Evolutionary conservation across 2,888 invertebrate species (phyloP).

Genomic region (Coremacera marginata): DNA sequence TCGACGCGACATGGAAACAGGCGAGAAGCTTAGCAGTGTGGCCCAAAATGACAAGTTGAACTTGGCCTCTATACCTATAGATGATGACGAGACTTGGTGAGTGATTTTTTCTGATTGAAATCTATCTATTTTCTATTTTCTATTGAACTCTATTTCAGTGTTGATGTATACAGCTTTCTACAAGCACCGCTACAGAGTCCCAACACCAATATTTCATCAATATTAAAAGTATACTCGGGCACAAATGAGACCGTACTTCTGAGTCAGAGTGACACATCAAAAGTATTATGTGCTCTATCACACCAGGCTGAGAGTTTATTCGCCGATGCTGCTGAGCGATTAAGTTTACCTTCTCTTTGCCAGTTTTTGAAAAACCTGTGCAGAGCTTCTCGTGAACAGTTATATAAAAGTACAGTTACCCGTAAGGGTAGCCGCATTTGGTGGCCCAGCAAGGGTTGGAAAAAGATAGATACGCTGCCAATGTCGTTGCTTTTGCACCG

Average conservation of each 20-base stretch:
- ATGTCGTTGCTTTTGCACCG: constrained; percentile 80
- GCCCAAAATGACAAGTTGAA: constrained; percentile 74
- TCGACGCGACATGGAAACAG: constrained; percentile 66
- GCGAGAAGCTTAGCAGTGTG: constrained; percentile 62
- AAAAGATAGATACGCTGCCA: constrained; percentile 70
- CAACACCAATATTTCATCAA: constrained; percentile 69
- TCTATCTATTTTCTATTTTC: background rate
- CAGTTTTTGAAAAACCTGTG: constrained; percentile 87
- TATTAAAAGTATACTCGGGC: constrained; percentile 67
- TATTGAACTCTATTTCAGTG: constrained; percentile 69
- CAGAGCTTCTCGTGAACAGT: constrained; percentile 84
- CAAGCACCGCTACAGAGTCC: constrained; percentile 79
- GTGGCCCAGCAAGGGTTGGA: constrained; percentile 70
- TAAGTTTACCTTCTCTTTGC: constrained; percentile 86
- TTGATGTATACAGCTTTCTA: constrained; percentile 87
- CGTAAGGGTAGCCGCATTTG: constrained; percentile 70
- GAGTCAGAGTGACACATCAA: constrained; percentile 84
- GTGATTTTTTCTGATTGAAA: constrained; percentile 40
- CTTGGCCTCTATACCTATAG: constrained; percentile 74
- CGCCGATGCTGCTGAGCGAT: constrained; percentile 87
- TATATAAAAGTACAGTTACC: constrained; percentile 69
- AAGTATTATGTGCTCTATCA: constrained; percentile 89
- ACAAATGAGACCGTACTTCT: constrained; percentile 73
- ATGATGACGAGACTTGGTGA: constrained; percentile 85
- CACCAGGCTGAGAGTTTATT: constrained; percentile 93